Percentiles rank a stretch among this genome's conserved stretches.
phyloP scores from a whole-genome alignment of 2,113 vertebrate species.

The Ptilorrhoa leucosticta region DNA sequence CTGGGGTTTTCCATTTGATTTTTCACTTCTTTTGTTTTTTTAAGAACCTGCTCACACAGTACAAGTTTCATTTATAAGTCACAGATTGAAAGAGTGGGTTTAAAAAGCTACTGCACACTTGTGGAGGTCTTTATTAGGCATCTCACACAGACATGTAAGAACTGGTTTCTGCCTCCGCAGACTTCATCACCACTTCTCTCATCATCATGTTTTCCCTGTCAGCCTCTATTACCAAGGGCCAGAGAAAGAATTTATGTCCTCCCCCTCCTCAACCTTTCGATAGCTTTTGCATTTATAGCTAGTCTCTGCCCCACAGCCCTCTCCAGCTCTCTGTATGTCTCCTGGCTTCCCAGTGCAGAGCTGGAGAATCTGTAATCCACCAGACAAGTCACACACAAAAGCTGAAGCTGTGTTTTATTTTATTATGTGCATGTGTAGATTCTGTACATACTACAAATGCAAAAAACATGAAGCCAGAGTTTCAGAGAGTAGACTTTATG shows the following conservation, averaged over 20 bases:
- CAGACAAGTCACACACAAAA: background rate
- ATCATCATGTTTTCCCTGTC: background rate
- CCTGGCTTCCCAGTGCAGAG: background rate
- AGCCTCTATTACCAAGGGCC: background rate
- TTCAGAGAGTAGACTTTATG: background rate
- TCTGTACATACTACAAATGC: background rate
- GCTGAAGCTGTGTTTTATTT: background rate
- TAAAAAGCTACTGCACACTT: background rate
- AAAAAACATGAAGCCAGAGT: background rate
- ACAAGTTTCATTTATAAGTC: background rate
- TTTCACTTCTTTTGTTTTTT: background rate
- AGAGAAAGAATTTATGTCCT: background rate
- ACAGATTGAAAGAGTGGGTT: background rate
- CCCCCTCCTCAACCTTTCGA: background rate
- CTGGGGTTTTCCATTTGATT: background rate
- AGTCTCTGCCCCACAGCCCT: background rate
- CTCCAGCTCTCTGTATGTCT: background rate
- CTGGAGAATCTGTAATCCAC: background rate
- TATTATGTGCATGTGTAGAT: background rate
- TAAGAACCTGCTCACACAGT: background rate
- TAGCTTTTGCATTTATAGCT: background rate
- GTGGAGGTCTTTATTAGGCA: background rate
- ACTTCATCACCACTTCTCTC: background rate
- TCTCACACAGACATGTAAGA: background rate
- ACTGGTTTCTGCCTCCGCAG: background rate